Evolutionary conservation across 2,888 invertebrate species (phyloP), one percentile per base, ranked within the genome.

Genomic region (Dinocampus coccinellae): DNA sequence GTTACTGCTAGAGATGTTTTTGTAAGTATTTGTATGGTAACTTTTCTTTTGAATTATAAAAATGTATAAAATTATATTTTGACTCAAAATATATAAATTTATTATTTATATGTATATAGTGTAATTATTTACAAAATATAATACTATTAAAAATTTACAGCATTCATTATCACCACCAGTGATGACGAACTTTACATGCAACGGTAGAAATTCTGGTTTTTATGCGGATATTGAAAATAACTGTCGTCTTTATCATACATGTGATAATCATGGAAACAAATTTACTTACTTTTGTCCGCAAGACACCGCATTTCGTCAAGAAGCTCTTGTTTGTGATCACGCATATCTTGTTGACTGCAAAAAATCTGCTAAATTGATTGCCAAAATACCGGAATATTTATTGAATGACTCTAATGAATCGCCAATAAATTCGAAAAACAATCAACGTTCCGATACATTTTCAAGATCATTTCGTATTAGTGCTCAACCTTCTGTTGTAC

Each of bases 221-320:
- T 86, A 85, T 53, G 85, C 85, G 0, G 85, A 86, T 22, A 42
- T 80, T 1, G 79, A 79, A 9, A 76, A 80, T 0, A 81, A 81
- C 24, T 86, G 85, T 73, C 80, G 79, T n/a, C 76, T 82, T 29
- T 86, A 86, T 74, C 82, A 86, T 47, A 86, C 78, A 0, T 86
- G 85, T 68, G 85, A 86, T 52, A 85, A 86, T 69, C 82, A 85
- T 66, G 85, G 84, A 9, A 86, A 86, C 57, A 85, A 84, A 73
- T 86, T 86, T 67, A 84, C 80, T 0, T 84, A 85, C 64, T 77
- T 80, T 60, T 86, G 85, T 55, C 86, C 85, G 0, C 82, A 84
- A 29, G 83, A 83, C 52, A 86, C 85, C 2, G 83, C 84, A 2
- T 86, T 86, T 66, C 82, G 85, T 1, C 85, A 86, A 63, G 85